A percentile compares a stretch with the other conserved stretches of the same genome.
Conservation (phyloP, 2,797 vertebrate species). For the Eulemur rubriventer region DNA sequence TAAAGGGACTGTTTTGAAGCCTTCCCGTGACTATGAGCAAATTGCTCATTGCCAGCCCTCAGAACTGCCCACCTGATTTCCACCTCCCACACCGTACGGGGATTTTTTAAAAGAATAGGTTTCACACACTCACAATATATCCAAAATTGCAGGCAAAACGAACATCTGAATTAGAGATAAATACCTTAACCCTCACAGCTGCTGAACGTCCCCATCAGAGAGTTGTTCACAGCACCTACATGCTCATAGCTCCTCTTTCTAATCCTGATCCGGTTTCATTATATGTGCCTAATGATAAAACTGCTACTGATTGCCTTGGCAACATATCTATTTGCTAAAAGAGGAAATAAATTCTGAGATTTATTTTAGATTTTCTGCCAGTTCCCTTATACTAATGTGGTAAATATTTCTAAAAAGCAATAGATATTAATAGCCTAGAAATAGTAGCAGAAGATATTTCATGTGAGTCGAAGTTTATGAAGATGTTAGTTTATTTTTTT, state of each 20-base stretch:
- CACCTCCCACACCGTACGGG: background rate
- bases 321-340: conserved; percentile 43
- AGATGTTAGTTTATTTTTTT: background rate
- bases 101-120: background rate
- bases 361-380: conserved; percentile 45
- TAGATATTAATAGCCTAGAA: conserved; percentile 27
- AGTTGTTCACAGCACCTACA: background rate
- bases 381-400: conserved; percentile 8
- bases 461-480: background rate
- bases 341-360: conserved; percentile 12
- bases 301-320: conserved; percentile 51
- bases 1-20: background rate
- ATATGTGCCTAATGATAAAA: conserved; percentile 23
- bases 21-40: background rate
- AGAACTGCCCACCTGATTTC: background rate
- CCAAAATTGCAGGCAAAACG: background rate
- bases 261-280: background rate
- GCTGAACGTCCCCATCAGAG: background rate
- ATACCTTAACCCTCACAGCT: background rate
- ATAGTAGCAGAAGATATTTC: conserved; percentile 46
- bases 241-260: background rate
- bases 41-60: background rate
- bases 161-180: background rate
- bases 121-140: background rate
- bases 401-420: conserved; percentile 30